phyloP scores from a whole-genome alignment of 2,113 vertebrate genomes.

The Opisthocomus hoazin region DNA sequence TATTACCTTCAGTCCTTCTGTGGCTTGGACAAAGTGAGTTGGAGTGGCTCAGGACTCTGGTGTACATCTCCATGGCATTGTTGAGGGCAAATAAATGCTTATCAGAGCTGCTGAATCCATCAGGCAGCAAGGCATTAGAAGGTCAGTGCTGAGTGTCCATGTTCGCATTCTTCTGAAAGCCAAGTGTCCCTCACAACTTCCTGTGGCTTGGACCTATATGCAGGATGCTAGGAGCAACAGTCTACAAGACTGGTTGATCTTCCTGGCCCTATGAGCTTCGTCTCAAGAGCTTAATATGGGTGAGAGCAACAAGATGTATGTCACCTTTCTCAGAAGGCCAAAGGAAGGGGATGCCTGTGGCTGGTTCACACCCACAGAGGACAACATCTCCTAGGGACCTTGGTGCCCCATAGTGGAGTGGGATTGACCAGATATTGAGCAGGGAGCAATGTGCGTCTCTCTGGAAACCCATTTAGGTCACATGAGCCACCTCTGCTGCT shows the following conservation, averaged over 20 bases:
- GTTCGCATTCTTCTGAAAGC: neutral
- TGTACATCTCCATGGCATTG: neutral
- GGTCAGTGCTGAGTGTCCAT: neutral
- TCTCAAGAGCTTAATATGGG: neutral
- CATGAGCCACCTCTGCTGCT: neutral
- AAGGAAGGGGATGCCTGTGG: neutral
- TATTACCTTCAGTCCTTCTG: neutral
- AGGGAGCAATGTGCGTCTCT: neutral
- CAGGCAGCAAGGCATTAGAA: neutral
- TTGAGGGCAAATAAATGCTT: neutral
- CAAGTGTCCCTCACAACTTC: neutral
- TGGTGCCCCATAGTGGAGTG: neutral
- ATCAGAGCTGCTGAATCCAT: neutral
- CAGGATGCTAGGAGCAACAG: neutral
- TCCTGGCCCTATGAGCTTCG: neutral
- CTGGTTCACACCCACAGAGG: neutral
- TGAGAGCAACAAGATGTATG: neutral
- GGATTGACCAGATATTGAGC: neutral
- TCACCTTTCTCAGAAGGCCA: neutral
- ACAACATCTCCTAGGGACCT: neutral
- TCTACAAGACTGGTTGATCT: neutral
- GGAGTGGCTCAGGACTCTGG: neutral
- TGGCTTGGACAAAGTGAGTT: neutral
- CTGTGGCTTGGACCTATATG: neutral
- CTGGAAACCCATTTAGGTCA: neutral